A percentile compares a stretch with the other conserved stretches of the same genome.
These are phyloP conservation scores for Anableps anableps DNA, from an alignment of 2,797 vertebrate species.

Conservation along the genomic window DNA sequence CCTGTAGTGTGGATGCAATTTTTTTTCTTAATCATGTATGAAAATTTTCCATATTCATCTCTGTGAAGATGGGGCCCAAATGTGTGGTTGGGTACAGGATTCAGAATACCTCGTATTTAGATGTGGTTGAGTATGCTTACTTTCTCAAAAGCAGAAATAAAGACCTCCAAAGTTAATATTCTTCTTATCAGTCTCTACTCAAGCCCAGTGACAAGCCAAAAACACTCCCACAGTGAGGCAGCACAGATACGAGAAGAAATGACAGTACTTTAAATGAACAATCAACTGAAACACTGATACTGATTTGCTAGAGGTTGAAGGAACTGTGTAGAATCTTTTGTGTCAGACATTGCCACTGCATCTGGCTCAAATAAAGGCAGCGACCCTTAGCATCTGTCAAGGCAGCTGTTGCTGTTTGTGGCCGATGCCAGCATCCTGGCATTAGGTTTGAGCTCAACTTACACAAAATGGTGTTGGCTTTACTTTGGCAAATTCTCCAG, in stretches of 20 bases:
- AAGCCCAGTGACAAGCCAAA: neutral
- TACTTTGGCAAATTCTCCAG: neutral
- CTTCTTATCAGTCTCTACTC: neutral
- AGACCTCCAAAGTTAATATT: neutral
- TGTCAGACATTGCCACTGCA: conserved; percentile 1
- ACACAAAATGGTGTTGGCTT: neutral
- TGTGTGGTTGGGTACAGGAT: too few species aligned
- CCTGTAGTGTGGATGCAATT: too few species aligned
- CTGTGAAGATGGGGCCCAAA: too few species aligned
- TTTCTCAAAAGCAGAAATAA: neutral
- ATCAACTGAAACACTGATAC: conserved; percentile 1
- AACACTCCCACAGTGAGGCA: neutral
- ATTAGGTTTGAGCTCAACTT: neutral
- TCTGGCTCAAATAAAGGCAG: conserved; percentile 4
- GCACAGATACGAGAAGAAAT: neutral
- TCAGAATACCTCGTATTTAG: neutral
- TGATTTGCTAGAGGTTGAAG: neutral
- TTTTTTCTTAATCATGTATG: too few species aligned
- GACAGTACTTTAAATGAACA: conserved; percentile 1
- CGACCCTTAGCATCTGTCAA: neutral
- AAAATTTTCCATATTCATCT: too few species aligned
- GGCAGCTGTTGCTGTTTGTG: neutral
- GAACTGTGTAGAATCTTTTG: conserved; percentile 17
- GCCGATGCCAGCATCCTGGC: neutral
- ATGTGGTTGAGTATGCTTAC: neutral